Percentiles rank a stretch among this genome's conserved stretches.
Evolutionary conservation across 2,797 vertebrate species (phyloP).

Genomic region (Triplophysa yarkandensis): DNA sequence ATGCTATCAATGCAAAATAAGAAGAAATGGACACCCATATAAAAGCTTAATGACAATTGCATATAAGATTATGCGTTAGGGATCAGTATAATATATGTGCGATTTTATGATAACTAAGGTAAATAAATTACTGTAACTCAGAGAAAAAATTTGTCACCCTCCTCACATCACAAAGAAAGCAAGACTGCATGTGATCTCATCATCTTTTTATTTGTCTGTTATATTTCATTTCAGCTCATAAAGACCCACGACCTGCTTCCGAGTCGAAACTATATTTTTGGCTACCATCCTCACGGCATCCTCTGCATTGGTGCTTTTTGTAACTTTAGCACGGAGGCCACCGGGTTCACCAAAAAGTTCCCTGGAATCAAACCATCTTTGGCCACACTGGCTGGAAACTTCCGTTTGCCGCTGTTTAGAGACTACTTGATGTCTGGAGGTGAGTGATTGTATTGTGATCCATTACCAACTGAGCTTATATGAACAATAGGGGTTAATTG

Average conservation of each 20-base stretch:
- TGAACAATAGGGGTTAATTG: no score
- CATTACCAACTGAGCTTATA: no score
- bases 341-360: conserved; percentile 91
- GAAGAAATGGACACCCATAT: neutral
- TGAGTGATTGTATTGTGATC: conserved; percentile 68
- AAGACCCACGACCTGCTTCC: conserved; percentile 93
- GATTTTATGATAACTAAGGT: neutral
- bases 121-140: neutral
- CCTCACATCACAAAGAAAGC: no score
- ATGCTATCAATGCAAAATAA: no score
- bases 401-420: conserved; percentile 88
- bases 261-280: conserved; percentile 94
- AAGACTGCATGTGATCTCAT: no score
- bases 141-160: neutral
- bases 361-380: conserved; percentile 91
- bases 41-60: neutral
- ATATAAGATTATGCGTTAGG: conserved; percentile 10
- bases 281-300: conserved; percentile 96
- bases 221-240: conserved; percentile 80
- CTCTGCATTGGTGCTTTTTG: conserved; percentile 95
- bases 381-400: conserved; percentile 94
- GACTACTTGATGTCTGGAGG: conserved; percentile 98
- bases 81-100: neutral
- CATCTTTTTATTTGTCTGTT: conserved; percentile 51
- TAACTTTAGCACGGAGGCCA: conserved; percentile 96